Percentiles rank a stretch among this genome's conserved stretches.
Conservation (phyloP, 1,140 invertebrate species). For the Brachionus asplanchnoidis region DNA sequence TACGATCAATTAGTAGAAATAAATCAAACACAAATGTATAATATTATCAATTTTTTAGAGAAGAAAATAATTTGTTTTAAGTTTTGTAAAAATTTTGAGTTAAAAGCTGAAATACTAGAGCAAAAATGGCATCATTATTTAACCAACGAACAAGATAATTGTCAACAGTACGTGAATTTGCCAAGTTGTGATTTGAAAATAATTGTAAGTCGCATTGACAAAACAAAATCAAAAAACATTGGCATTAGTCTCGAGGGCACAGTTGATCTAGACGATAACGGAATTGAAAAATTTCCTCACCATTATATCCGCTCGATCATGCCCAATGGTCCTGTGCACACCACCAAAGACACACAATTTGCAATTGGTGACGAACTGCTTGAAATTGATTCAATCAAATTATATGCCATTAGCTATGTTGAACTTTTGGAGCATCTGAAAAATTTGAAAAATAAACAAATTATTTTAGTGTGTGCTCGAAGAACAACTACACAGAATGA, state of each 20-base stretch:
- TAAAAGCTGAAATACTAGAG: neutral
- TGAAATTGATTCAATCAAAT: conserved; percentile 60
- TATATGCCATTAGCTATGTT: conserved; percentile 32
- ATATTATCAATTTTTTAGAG: neutral
- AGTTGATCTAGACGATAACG: conserved; percentile 69
- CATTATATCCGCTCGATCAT: conserved; percentile 73
- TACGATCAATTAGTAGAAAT: neutral
- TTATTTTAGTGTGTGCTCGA: conserved; percentile 23
- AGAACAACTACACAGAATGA: neutral
- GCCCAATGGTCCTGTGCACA: conserved; percentile 84
- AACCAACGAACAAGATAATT: neutral
- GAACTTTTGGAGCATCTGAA: neutral
- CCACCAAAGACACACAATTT: conserved; percentile 66
- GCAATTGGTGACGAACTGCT: conserved; percentile 82
- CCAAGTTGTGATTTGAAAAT: neutral
- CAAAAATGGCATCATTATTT: neutral
- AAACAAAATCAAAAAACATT: conserved; percentile 59
- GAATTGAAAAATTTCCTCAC: conserved; percentile 62
- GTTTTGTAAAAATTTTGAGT: neutral
- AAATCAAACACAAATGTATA: neutral
- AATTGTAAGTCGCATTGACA: conserved; percentile 15
- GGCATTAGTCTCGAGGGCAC: conserved; percentile 94
- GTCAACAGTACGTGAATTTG: neutral
- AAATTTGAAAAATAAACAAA: neutral
- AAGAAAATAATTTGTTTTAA: neutral